A percentile compares a stretch with the other conserved stretches of the same genome.
phyloP scores from a whole-genome alignment of 2,113 vertebrate species.

The Rhadina sibilatrix region DNA sequence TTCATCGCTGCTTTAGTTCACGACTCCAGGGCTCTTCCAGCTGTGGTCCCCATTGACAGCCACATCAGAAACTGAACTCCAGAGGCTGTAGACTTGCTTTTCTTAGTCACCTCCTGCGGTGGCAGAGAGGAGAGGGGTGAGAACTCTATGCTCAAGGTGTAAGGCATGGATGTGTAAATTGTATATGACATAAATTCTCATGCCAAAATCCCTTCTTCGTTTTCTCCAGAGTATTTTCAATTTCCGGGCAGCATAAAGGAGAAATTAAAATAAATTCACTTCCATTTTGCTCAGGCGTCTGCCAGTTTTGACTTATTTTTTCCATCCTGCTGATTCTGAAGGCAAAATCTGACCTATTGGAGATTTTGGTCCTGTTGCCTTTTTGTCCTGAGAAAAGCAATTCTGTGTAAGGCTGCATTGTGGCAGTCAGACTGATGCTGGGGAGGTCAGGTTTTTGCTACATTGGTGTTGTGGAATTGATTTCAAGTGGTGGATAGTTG shows the following conservation, averaged over 20 bases:
- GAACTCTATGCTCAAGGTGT: not conserved
- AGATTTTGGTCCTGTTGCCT: not conserved
- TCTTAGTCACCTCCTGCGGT: not conserved
- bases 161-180: not conserved
- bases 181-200: not conserved
- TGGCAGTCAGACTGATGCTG: not conserved
- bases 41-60: not conserved
- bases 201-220: not conserved
- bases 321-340: not conserved
- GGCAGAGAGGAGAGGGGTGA: not conserved
- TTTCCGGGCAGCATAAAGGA: not conserved
- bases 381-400: slow-evolving; percentile 44
- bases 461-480: not conserved
- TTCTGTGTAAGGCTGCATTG: not conserved
- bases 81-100: not conserved
- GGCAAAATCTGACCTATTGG: not conserved
- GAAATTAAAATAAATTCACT: not conserved
- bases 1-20: not conserved
- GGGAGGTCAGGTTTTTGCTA: not conserved
- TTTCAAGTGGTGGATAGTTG: not conserved
- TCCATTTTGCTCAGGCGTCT: not conserved
- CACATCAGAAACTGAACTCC: not conserved
- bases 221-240: not conserved
- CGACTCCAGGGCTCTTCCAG: not conserved
- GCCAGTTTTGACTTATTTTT: not conserved